These are phyloP conservation scores for Lagocephalus sceleratus DNA, from an alignment of 2,797 vertebrate genomes.

Conservation along the genomic window DNA sequence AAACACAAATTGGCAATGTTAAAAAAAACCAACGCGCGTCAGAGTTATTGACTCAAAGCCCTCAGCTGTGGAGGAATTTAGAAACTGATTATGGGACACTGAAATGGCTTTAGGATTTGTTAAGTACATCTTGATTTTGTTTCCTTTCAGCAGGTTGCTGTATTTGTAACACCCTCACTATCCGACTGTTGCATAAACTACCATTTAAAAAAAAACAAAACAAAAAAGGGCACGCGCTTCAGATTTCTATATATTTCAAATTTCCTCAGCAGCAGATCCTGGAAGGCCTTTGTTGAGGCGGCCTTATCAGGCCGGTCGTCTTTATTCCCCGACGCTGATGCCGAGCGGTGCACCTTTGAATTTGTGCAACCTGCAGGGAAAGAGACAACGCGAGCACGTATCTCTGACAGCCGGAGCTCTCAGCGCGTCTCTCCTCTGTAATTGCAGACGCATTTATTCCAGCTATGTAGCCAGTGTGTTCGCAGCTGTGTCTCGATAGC, in stretches of 20 bases:
- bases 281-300: background rate
- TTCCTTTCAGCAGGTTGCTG: background rate
- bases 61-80: slow-evolving; percentile 31
- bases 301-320: slow-evolving; percentile 12
- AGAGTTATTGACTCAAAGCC: slow-evolving; percentile 26
- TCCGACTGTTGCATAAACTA: background rate
- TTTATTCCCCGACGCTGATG: slow-evolving; percentile 42
- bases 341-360: slow-evolving; percentile 44
- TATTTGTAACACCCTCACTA: background rate
- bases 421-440: slow-evolving; percentile 20
- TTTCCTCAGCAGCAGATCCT: slow-evolving; percentile 9
- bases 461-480: slow-evolving; percentile 51
- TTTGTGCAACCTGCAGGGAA: slow-evolving; percentile 16
- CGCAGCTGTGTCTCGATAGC: slow-evolving; percentile 60
- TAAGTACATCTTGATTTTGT: background rate
- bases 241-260: slow-evolving; percentile 2
- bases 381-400: slow-evolving; percentile 32
- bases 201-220: no score
- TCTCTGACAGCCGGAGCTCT: slow-evolving; percentile 53
- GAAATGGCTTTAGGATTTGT: slow-evolving; percentile 1
- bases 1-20: slow-evolving; percentile 44
- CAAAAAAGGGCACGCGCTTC: background rate
- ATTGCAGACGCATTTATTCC: slow-evolving; percentile 62
- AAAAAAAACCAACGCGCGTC: slow-evolving; percentile 25
- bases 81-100: slow-evolving; percentile 31